Evolutionary conservation across 1,140 invertebrate genomes (phyloP).

Genomic region (Antheraea mylitta): DNA sequence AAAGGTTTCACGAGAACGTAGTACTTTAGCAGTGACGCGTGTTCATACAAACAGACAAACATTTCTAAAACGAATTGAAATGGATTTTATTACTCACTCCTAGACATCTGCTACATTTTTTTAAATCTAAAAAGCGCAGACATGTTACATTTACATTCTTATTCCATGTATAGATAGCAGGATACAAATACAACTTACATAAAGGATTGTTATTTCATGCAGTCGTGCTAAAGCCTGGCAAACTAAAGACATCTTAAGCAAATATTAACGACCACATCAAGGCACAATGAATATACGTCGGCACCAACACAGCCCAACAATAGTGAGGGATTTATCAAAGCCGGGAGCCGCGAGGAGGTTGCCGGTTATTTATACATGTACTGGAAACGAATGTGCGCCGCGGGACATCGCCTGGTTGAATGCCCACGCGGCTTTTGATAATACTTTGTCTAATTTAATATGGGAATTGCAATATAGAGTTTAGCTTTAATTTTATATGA

Average conservation of each 20-base stretch:
- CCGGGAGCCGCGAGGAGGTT: slow-evolving; percentile 42
- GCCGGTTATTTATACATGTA: slow-evolving; percentile 37
- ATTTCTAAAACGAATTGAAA: too few relatives aligned
- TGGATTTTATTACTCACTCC: too few relatives aligned
- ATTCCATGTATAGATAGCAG: too few relatives aligned
- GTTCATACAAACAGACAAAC: too few relatives aligned
- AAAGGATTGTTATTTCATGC: neutral
- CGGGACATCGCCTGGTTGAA: slow-evolving; percentile 31
- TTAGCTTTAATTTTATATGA: neutral
- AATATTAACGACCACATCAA: slow-evolving; percentile 27
- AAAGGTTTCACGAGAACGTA: too few relatives aligned
- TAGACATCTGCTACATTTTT: too few relatives aligned
- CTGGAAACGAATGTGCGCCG: slow-evolving; percentile 40
- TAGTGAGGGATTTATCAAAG: slow-evolving; percentile 50
- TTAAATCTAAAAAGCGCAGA: too few relatives aligned
- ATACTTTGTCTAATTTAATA: slow-evolving; percentile 3
- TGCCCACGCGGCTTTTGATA: slow-evolving; percentile 37
- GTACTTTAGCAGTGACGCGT: too few relatives aligned
- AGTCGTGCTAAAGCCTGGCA: neutral
- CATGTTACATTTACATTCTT: too few relatives aligned
- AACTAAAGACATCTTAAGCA: slow-evolving; percentile 5
- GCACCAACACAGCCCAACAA: slow-evolving; percentile 26
- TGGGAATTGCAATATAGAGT: neutral
- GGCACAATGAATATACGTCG: slow-evolving; percentile 42
- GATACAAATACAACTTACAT: neutral